These are phyloP conservation scores for Papilio elwesi DNA, from an alignment of 2,888 invertebrate species.

Conservation along the genomic window DNA sequence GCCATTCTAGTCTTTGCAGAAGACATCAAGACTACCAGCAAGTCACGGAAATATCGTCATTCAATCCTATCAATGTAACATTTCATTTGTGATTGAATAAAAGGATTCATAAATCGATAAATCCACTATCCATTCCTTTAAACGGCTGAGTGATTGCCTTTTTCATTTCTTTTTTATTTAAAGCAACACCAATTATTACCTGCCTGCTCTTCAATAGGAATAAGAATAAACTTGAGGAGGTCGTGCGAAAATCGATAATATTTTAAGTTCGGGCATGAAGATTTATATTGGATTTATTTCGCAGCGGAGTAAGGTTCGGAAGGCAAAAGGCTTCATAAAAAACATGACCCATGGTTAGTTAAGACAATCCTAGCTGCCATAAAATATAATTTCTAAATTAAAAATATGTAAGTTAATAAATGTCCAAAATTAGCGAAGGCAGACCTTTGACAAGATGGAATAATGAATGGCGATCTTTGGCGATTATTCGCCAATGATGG, in stretches of 20 bases:
- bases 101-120: neutral
- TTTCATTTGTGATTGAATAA: no score
- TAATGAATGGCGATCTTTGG: no score
- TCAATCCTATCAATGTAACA: no score
- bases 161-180: neutral
- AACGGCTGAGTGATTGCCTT: neutral
- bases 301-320: neutral
- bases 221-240: neutral
- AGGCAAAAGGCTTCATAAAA: neutral
- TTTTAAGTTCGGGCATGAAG: neutral
- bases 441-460: no score
- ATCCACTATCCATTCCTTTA: neutral
- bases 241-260: neutral
- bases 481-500: no score
- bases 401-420: no score
- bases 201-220: neutral
- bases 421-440: no score
- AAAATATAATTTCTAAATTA: neutral
- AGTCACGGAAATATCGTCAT: no score
- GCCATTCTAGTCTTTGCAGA: no score
- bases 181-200: neutral
- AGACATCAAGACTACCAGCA: no score
- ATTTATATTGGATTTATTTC: neutral
- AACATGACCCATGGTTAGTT: neutral
- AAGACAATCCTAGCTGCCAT: neutral